Evolutionary conservation across 2,113 vertebrate species (phyloP), one percentile per base, ranked within the genome.

Genomic region (Lepisosteus osseus): DNA sequence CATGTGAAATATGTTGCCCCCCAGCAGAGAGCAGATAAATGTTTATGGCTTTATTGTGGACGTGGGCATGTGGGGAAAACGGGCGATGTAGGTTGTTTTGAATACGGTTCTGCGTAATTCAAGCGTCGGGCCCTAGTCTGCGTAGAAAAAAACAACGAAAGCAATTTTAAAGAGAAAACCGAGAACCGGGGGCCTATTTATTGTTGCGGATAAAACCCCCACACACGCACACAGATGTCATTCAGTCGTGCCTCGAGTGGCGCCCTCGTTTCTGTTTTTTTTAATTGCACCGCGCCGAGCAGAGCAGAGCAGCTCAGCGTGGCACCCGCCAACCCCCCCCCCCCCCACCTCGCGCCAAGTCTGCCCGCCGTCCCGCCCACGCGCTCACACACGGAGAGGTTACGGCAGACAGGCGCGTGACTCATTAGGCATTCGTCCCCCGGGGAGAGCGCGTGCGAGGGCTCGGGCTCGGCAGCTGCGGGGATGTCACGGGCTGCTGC

Each of bases 321-420:
- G 59, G 81, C 84, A 87, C 85, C 82, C 79, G 82, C 86, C 55
- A 57, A 8, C 47, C 47, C 47, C 47, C 61, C 64, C 2, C 64
- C 0, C 3, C 11, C 47, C 9, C 72, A 74, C 73, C 86, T 85
- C 83, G 85, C 85, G 84, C 86, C 86, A 89, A 88, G 79, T 86
- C 84, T 83, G 85, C 83, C 85, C 81, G 82, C 84, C 85, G 83
- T 80, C 77, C 84, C 79, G 78, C 86, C 86, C 82, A 82, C 79
- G 65, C 75, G 69, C 77, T 77, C 77, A 79, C 77, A 79, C 14
- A 84, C 84, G 76, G 79, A 85, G 87, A 90, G 89, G 90, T 89
- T 90, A 91, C 88, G 86, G 87, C 89, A 90, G 89, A 92, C 90
- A 90, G 90, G 90, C 90, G 91, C 88, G 89, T 93, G 91, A 92